Conservation (phyloP, 37 sponge, comb jelly and placozoan genomes). For the Cladorhizidae sp. region DNA sequence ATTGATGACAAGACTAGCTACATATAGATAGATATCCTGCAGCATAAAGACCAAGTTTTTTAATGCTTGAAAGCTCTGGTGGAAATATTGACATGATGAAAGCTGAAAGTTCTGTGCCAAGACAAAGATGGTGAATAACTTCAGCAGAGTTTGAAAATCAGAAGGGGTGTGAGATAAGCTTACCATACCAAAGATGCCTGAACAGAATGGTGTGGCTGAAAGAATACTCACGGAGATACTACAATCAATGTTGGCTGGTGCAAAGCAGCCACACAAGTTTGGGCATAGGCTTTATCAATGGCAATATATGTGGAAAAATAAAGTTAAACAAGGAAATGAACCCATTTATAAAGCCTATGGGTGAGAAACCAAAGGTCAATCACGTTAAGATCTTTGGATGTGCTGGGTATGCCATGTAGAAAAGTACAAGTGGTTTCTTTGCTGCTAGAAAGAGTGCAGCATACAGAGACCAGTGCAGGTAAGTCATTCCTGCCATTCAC, state of each 20-base stretch:
- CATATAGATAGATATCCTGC: constrained; percentile 64
- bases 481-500: too few relatives aligned
- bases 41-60: constrained; percentile 57
- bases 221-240: constrained; percentile 71
- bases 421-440: constrained; percentile 52
- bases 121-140: constrained; percentile 63
- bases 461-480: too few relatives aligned
- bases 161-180: constrained; percentile 68
- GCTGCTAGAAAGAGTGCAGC: too few relatives aligned
- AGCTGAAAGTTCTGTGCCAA: constrained; percentile 56
- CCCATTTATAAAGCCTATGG: constrained; percentile 50
- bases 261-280: constrained; percentile 65
- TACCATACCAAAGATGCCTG: constrained; percentile 69
- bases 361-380: constrained; percentile 44
- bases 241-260: constrained; percentile 66
- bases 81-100: constrained; percentile 32
- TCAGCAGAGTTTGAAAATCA: constrained; percentile 36
- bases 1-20: constrained; percentile 68
- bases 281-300: constrained; percentile 78
- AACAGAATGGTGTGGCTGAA: constrained; percentile 77
- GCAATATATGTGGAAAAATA: constrained; percentile 62
- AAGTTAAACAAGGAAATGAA: constrained; percentile 63
- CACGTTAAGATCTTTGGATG: constrained; percentile 61
- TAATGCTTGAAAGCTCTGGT: constrained; percentile 67
- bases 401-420: constrained; percentile 36